Conservation (phyloP, 2,797 vertebrate genomes). For the Ibycter americanus region DNA sequence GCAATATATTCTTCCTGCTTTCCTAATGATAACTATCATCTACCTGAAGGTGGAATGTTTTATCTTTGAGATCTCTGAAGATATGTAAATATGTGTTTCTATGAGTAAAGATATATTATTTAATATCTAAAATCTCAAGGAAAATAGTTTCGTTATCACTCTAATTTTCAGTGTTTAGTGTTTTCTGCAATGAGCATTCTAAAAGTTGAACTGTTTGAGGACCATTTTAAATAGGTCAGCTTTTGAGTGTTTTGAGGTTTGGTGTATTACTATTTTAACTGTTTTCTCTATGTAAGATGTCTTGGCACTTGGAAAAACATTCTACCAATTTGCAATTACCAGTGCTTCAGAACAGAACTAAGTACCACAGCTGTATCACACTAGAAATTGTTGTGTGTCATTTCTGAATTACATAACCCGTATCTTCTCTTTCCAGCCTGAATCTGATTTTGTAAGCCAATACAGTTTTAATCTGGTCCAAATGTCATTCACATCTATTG, state of each 20-base stretch:
- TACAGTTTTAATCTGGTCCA: not conserved
- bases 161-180: not conserved
- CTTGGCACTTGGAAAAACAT: not conserved
- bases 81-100: not conserved
- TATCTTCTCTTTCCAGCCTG: not conserved
- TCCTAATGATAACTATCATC: not conserved
- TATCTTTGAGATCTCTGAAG: not conserved
- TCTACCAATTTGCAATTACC: not conserved
- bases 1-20: not conserved
- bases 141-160: not conserved
- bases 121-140: not conserved
- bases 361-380: not conserved
- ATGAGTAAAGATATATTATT: not conserved
- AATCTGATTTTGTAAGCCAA: slow-evolving; percentile 8
- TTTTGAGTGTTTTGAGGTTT: not conserved
- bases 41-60: not conserved
- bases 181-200: not conserved
- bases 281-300: not conserved
- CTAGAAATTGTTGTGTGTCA: not conserved
- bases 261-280: not conserved
- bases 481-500: not conserved
- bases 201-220: not conserved
- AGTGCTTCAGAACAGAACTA: not conserved
- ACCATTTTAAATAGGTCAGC: not conserved
- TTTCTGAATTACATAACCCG: not conserved